Base-by-base conservation (phyloP, 92 coral and sea anemone genomes). In the Palythoa grandis region DNA sequence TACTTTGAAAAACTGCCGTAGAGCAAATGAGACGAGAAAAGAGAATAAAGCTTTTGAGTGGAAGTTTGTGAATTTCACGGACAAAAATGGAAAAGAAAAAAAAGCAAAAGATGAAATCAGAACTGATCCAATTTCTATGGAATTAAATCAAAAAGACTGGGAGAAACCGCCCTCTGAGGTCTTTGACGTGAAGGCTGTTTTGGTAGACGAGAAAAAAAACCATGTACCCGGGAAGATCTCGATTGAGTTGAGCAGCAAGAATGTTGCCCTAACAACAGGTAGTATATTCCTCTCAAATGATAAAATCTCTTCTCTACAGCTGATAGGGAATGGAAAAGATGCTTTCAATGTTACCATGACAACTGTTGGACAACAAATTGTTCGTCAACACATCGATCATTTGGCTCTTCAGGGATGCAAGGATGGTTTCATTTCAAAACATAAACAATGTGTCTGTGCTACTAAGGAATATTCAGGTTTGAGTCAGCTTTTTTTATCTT, bases 1-100 rank as follows among this genome's bases (percentile, higher is more conserved):
- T n/a, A 92, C 98, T n/a, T 88, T 95, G 29, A 88, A 90, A 75
- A 91, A 82, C 87, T 95, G 98, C 70, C 94, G 94, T 37, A 74
- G 89, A 70, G 50, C 90, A 29, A 92, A 91, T 19, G 97, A 95
- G 82, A 63, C 90, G 40, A 88, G 94, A 29, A 86, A 65, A 69
- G 90, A 88, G 48, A 93, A 95, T 88, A 86, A 89, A 38, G 95
- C 91, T 6, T 89, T 93, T 52, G 93, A 92, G 23, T 95, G 98
- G 98, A 91, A 91, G 38, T 77, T 91, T 43, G 86, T 95, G 57
- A 83, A 86, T 25, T 95, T 89, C 82, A 73, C 76, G 19, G 87
- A 79, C 50, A 70, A 37, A 15, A 22, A 72, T 88, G 91, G 93
- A 2, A 85, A 76, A 50, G 52, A 58, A 40, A 82, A 78, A 65